phyloP scores from a whole-genome alignment of 2,888 invertebrate genomes.

The Stenodera caucasica region DNA sequence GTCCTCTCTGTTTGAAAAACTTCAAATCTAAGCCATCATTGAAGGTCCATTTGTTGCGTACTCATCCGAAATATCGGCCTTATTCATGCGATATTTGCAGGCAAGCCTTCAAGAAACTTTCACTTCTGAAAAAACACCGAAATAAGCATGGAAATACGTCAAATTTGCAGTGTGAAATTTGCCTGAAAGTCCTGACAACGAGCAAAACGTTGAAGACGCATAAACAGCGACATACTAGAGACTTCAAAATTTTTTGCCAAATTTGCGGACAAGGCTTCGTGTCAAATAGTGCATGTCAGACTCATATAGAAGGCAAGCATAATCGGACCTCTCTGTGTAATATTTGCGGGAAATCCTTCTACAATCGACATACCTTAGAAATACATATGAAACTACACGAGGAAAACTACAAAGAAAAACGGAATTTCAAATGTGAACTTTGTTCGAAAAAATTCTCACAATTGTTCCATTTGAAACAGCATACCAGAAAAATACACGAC shows the following conservation, averaged over 20 bases:
- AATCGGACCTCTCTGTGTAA: not conserved
- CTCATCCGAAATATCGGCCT: conserved; percentile 5
- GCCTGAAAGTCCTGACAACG: not conserved
- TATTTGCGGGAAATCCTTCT: conserved; percentile 12
- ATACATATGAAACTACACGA: not conserved
- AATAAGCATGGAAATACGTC: too few relatives aligned
- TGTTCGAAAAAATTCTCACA: not conserved
- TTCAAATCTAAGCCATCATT: conserved; percentile 1
- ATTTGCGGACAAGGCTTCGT: conserved; percentile 8
- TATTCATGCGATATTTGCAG: conserved; percentile 30
- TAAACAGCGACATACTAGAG: conserved; percentile 49
- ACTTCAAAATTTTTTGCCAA: conserved; percentile 47
- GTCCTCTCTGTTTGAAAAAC: not conserved
- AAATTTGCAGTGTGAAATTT: not conserved
- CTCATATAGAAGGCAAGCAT: not conserved
- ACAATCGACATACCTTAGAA: not conserved
- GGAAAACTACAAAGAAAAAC: not conserved
- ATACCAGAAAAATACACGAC: conserved; percentile 25
- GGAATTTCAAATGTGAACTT: conserved; percentile 8
- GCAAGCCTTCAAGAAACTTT: not conserved
- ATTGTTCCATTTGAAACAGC: not conserved
- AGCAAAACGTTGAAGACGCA: too few relatives aligned
- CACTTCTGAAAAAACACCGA: too few relatives aligned
- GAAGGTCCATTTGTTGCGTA: not conserved
- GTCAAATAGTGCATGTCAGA: conserved; percentile 28